Conservation (phyloP, 2,113 vertebrate genomes). For the Oryzias javanicus region DNA sequence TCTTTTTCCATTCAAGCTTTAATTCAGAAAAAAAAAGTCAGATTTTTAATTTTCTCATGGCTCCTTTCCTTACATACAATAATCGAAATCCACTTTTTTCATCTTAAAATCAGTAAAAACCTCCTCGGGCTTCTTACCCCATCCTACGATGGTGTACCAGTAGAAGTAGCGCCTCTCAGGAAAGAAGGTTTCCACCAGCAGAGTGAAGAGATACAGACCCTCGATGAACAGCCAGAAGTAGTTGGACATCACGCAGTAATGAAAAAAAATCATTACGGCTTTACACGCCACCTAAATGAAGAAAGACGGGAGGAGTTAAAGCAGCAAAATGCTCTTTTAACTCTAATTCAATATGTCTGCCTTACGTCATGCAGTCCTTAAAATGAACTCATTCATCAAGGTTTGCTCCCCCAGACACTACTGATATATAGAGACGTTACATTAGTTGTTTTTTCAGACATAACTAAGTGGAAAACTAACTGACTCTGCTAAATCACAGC, state of each 20-base stretch:
- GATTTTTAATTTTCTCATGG: too few species aligned
- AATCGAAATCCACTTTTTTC: too few species aligned
- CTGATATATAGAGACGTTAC: too few species aligned
- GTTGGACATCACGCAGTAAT: constrained; percentile 99
- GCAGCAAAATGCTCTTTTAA: background rate
- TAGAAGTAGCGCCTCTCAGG: constrained; percentile 96
- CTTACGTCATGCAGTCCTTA: too few species aligned
- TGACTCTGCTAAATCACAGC: constrained; percentile 15
- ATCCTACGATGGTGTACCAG: constrained; percentile 86
- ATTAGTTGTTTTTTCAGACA: too few species aligned
- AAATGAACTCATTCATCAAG: too few species aligned
- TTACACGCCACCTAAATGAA: constrained; percentile 89
- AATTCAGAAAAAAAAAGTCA: too few species aligned
- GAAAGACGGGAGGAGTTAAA: constrained; percentile 1
- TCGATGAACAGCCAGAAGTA: constrained; percentile 99
- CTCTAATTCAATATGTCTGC: too few species aligned
- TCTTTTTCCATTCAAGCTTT: too few species aligned
- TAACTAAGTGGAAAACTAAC: constrained; percentile 1
- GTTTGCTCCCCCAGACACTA: too few species aligned
- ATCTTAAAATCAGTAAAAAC: too few species aligned
- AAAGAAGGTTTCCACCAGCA: constrained; percentile 97
- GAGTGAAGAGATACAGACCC: constrained; percentile 94
- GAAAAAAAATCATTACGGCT: constrained; percentile 97
- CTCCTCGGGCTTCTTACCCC: constrained; percentile 63
- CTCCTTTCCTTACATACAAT: too few species aligned